These are phyloP conservation scores for Villa cingulata DNA, from an alignment of 2,888 invertebrate species.

Conservation along the genomic window DNA sequence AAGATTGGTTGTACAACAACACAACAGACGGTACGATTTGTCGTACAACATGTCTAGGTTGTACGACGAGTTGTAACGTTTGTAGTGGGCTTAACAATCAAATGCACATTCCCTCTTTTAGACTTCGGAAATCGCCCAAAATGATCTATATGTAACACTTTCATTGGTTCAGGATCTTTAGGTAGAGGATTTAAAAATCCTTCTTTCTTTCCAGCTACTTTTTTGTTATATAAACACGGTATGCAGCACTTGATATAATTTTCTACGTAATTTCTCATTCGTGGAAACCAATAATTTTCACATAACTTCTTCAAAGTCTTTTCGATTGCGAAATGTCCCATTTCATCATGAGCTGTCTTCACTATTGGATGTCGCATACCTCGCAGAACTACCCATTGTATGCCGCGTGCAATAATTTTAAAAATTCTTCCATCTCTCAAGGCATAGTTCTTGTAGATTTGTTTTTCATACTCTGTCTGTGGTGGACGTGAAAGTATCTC, in stretches of 20 bases:
- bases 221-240: background rate
- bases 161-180: background rate
- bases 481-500: background rate
- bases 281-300: background rate
- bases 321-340: background rate
- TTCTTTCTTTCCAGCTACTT: too few species aligned
- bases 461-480: background rate
- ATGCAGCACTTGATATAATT: slow-evolving; percentile 1
- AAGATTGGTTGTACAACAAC: too few species aligned
- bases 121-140: background rate
- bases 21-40: too few species aligned
- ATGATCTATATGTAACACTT: background rate
- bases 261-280: slow-evolving; percentile 2
- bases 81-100: too few species aligned
- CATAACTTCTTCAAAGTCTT: background rate
- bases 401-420: too few species aligned
- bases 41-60: too few species aligned
- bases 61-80: too few species aligned
- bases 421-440: background rate
- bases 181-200: background rate
- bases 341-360: background rate
- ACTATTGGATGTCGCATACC: slow-evolving; percentile 1
- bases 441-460: background rate
- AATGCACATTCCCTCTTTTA: too few species aligned
- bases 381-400: background rate